These are phyloP conservation scores for Pseudococcus viburni DNA, from an alignment of 2,888 invertebrate genomes.

Conservation along the genomic window DNA sequence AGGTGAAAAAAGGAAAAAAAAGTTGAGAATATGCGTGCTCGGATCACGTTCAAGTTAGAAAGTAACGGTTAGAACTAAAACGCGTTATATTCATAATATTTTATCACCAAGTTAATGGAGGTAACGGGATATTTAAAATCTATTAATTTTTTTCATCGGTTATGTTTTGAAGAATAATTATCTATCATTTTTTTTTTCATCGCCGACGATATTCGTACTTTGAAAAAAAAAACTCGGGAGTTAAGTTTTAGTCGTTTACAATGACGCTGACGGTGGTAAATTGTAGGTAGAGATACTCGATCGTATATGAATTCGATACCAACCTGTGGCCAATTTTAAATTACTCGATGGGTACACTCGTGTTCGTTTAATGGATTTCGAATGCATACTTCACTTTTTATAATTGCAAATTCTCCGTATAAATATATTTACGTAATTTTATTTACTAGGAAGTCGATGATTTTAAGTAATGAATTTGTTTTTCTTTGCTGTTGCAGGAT, in stretches of 20 bases:
- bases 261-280: background rate
- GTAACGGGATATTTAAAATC: conserved; percentile 54
- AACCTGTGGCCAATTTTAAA: background rate
- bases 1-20: background rate
- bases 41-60: conserved; percentile 47
- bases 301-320: background rate
- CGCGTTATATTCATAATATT: conserved; percentile 49
- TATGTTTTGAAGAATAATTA: conserved; percentile 33
- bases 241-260: background rate
- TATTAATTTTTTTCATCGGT: conserved; percentile 48
- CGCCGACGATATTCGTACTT: conserved; percentile 14
- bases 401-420: background rate
- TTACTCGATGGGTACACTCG: background rate
- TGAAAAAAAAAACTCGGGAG: background rate
- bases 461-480: background rate
- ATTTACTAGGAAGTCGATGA: background rate
- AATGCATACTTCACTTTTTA: background rate
- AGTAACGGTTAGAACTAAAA: conserved; percentile 50
- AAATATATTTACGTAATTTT: background rate
- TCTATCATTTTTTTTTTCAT: conserved; percentile 37
- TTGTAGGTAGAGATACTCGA: background rate
- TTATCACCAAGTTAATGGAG: conserved; percentile 44
- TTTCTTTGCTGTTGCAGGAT: background rate
- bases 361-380: background rate
- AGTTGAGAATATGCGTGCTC: conserved; percentile 46